Percentiles rank a stretch among this genome's conserved stretches.
phyloP scores from a whole-genome alignment of 2,888 invertebrate genomes.

The Melanostoma mellinum region DNA sequence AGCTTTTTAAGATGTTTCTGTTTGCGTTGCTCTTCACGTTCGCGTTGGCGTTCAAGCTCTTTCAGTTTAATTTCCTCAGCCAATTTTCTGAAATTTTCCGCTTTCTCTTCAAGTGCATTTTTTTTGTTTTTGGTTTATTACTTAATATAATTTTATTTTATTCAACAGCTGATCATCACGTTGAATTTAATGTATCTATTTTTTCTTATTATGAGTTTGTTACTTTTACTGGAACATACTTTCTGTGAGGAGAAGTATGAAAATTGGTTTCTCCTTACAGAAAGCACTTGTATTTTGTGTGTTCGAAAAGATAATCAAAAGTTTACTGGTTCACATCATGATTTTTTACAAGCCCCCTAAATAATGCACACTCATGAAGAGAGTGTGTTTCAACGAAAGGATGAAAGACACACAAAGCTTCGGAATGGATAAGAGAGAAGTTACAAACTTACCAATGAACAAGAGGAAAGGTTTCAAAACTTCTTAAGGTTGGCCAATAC shows the following conservation, averaged over 20 bases:
- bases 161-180: conserved; percentile 1
- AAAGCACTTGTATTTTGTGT: conserved; percentile 30
- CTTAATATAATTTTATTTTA: conserved; percentile 1
- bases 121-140: conserved; percentile 31
- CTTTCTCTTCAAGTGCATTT: conserved; percentile 75
- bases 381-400: too few relatives aligned
- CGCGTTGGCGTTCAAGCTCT: conserved; percentile 82
- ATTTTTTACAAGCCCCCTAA: too few relatives aligned
- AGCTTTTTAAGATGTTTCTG: conserved; percentile 90
- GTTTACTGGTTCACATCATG: too few relatives aligned
- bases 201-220: neutral
- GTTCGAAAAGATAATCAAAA: neutral
- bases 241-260: conserved; percentile 48
- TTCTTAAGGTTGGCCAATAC: too few relatives aligned
- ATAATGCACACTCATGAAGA: too few relatives aligned
- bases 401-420: too few relatives aligned
- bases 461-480: too few relatives aligned
- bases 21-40: conserved; percentile 90
- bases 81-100: conserved; percentile 83
- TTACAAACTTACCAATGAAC: too few relatives aligned
- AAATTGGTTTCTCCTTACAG: conserved; percentile 46
- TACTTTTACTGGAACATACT: conserved; percentile 4
- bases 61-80: conserved; percentile 83
- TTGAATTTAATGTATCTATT: conserved; percentile 19
- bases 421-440: too few relatives aligned